Base-by-base conservation (phyloP, 2,113 vertebrate genomes). In the Hippolais icterina region DNA sequence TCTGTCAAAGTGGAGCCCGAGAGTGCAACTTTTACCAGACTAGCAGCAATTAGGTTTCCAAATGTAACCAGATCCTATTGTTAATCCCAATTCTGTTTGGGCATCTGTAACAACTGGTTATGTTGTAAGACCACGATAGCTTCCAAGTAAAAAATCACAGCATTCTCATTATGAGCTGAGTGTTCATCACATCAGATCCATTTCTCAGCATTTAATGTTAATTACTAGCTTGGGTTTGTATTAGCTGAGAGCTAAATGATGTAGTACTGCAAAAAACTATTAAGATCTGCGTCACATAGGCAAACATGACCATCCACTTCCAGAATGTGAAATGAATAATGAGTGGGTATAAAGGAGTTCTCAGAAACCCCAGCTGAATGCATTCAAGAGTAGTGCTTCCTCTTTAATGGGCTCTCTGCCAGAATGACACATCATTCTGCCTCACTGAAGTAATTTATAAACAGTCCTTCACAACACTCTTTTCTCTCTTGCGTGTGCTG, bases 271-370 rank as follows among this genome's bases (percentile, higher is more conserved):
- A 94, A 86, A 96, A 96, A 97, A 97, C 93, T 96, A 97, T 96
- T 95, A 96, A 94, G 89, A 94, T 94, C 92, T 95, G 91, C 86
- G 84, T 97, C 95, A 96, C 96, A 96, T 83, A 97, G 94, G 94
- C 95, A 97, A 97, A 96, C 97, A 97, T 71, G 97, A 87, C 89
- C 89, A 93, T 96, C 96, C 83, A 94, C 95, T 97, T 96, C 83
- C 95, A 98, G 96, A 96, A 97, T 96, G 96, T 92, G 91, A 98
- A 97, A 96, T 93, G 93, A 97, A 96, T 97, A 97, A 97, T 98
- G 95, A 97, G 86, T 95, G 95, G 95, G 91, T 97, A 96, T 93
- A 97, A 97, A 97, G 78, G 91, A 93, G 93, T 96, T 97, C 94
- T 97, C 94, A 97, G 96, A 97, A 97, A 92, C 83, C 94, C 94